Evolutionary conservation across 2,113 vertebrate genomes (phyloP), one percentile per base, ranked within the genome.

Genomic region (Microtus montanus): DNA sequence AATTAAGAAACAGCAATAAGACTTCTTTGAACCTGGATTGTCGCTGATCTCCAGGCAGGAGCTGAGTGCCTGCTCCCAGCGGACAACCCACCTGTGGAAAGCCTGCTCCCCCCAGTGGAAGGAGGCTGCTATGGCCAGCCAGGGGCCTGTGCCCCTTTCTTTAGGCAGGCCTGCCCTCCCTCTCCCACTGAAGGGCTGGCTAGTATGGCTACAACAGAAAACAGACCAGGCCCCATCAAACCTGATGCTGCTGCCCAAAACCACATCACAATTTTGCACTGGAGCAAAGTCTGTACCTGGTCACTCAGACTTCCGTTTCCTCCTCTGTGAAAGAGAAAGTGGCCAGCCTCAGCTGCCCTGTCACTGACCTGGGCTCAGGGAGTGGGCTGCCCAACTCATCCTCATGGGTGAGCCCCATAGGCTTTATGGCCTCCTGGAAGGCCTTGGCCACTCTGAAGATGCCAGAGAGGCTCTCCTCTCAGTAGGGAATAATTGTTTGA

Each of bases 71-170:
- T 2, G 52, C 63, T 96, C 91, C 87, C 13, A 0, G 41, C 68
- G 88, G 77, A 63, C 4, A 33, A 24, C 90, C 93, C 83, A 71
- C 92, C 95, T 77, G 90, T 66, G 44, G 80, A 66, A 44, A 93
- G 78, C 58, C 83, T 91, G 96, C 92, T 86, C 95, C 96, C 92
- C 63, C 93, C 47, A 89, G 96, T 95, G 92, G 95, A 92, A 44
- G 89, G 78, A 58, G 1, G 33, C 0, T 0, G 35, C 19, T n/a
- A 66, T 41, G 61, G 68, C 89, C 77, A 4, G 28, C 15, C 41
- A 52, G 63, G 0, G 7, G 61, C 38, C 63, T 24, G 41, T 11
- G 20, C 87, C 49, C 22, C 1, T 13, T 7, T 3, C 82, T 63
- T 24, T 0, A 6, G 7, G 12, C 70, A 10, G 8, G 26, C 14